Conservation (phyloP, 2,113 vertebrate species). For the Mus pahari region DNA sequence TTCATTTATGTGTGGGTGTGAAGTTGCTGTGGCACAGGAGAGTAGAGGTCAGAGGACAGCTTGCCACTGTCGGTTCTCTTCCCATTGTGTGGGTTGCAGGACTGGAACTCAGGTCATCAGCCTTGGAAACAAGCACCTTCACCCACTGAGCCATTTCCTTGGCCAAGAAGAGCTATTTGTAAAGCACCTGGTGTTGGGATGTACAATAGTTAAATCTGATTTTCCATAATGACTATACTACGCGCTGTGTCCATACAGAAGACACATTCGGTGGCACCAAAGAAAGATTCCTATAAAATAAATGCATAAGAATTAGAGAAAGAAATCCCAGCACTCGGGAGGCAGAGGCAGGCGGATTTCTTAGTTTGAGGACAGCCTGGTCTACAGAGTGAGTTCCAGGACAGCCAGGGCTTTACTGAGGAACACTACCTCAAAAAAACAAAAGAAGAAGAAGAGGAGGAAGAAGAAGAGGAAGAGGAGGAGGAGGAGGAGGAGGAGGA, state of each 20-base stretch:
- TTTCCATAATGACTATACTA: background rate
- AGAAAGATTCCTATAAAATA: constrained; percentile 18
- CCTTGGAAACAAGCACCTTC: background rate
- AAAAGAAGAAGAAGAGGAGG: too few species aligned
- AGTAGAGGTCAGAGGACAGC: background rate
- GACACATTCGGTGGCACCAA: background rate
- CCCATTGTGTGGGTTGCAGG: background rate
- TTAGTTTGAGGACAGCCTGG: too few species aligned
- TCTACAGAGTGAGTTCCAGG: too few species aligned
- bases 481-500: too few species aligned
- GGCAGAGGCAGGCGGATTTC: too few species aligned
- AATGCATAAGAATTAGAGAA: background rate
- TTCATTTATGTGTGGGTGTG: background rate
- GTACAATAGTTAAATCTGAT: background rate
- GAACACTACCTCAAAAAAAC: too few species aligned
- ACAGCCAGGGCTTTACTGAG: too few species aligned
- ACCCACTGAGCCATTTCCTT: background rate
- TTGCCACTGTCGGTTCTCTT: background rate
- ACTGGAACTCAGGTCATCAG: background rate
- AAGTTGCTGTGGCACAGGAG: background rate
- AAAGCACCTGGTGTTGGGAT: constrained; percentile 15
- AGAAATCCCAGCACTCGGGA: background rate
- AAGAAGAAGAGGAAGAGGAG: background rate
- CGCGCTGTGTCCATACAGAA: constrained; percentile 6
- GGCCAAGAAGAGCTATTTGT: constrained; percentile 39